Evolutionary conservation across 2,888 invertebrate genomes (phyloP).

Genomic region (Cryptus armator): DNA sequence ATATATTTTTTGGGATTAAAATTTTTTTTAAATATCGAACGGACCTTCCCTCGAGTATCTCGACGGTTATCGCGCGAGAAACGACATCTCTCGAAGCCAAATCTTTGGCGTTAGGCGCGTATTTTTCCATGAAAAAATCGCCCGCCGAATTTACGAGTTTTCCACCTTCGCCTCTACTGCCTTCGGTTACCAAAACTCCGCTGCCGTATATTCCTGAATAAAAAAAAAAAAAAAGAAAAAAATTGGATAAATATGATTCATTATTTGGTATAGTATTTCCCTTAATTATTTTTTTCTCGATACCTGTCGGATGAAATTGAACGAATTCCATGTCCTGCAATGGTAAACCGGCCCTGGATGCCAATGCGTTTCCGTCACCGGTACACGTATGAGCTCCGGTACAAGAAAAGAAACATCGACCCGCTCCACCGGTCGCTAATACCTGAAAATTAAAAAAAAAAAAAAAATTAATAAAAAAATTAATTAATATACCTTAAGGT

Average conservation of each 20-base stretch:
- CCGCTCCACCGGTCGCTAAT: slow-evolving; percentile 81
- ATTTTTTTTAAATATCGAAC: too few species aligned
- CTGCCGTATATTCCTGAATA: slow-evolving; percentile 96
- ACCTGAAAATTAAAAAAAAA: slow-evolving; percentile 71
- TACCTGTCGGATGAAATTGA: slow-evolving; percentile 99
- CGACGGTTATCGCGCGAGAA: slow-evolving; percentile 97
- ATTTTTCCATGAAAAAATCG: slow-evolving; percentile 98
- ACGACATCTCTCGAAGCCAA: slow-evolving; percentile 99
- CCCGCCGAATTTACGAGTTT: slow-evolving; percentile 97
- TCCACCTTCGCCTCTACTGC: slow-evolving; percentile 98
- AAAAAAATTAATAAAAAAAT: background rate
- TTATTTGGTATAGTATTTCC: slow-evolving; percentile 89
- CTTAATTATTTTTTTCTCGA: slow-evolving; percentile 83
- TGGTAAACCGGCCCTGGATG: slow-evolving; percentile 95
- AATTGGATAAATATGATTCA: too few species aligned
- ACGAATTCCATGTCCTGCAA: slow-evolving; percentile 99
- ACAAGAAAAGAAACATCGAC: slow-evolving; percentile 94
- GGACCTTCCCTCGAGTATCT: slow-evolving; percentile 95
- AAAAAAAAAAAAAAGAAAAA: too few species aligned
- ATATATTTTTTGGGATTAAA: too few species aligned
- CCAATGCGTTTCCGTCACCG: slow-evolving; percentile 98
- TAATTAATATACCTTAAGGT: background rate
- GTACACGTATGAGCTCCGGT: slow-evolving; percentile 99
- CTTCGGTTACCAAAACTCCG: slow-evolving; percentile 99
- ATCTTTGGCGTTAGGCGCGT: slow-evolving; percentile 99